Evolutionary conservation across 2,888 invertebrate species (phyloP).

Genomic region (Sesia bembeciformis): DNA sequence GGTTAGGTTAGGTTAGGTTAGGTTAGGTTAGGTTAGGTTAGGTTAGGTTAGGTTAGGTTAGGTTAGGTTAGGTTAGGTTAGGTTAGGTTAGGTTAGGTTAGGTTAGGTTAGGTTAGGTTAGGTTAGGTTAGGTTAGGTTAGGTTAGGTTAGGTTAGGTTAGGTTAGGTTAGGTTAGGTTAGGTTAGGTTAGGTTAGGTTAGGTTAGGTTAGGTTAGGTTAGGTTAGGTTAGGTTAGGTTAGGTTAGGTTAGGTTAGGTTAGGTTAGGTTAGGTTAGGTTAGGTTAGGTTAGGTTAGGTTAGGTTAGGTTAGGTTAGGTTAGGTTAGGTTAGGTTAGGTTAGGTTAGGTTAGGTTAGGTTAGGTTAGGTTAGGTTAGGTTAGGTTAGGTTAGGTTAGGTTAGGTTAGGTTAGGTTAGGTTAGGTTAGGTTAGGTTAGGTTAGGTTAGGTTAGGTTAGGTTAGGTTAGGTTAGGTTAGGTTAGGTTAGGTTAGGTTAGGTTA

Average conservation of each 20-base stretch:
- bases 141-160: constrained; percentile 6
- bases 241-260: constrained; percentile 6
- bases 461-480: constrained; percentile 6
- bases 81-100: constrained; percentile 6
- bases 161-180: constrained; percentile 6
- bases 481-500: constrained; percentile 6
- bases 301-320: constrained; percentile 6
- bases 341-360: constrained; percentile 6
- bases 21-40: constrained; percentile 8
- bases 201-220: constrained; percentile 6
- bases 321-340: constrained; percentile 6
- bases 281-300: constrained; percentile 6
- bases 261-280: constrained; percentile 6
- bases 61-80: constrained; percentile 6
- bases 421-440: constrained; percentile 5
- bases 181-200: constrained; percentile 6
- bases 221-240: constrained; percentile 6
- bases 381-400: constrained; percentile 6
- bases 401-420: constrained; percentile 6
- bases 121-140: constrained; percentile 6
- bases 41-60: constrained; percentile 8
- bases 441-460: constrained; percentile 6
- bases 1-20: constrained; percentile 8
- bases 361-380: constrained; percentile 6
- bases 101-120: constrained; percentile 6